phyloP scores from a whole-genome alignment of 92 coral and sea anemone genomes.

The Galaxea fascicularis region DNA sequence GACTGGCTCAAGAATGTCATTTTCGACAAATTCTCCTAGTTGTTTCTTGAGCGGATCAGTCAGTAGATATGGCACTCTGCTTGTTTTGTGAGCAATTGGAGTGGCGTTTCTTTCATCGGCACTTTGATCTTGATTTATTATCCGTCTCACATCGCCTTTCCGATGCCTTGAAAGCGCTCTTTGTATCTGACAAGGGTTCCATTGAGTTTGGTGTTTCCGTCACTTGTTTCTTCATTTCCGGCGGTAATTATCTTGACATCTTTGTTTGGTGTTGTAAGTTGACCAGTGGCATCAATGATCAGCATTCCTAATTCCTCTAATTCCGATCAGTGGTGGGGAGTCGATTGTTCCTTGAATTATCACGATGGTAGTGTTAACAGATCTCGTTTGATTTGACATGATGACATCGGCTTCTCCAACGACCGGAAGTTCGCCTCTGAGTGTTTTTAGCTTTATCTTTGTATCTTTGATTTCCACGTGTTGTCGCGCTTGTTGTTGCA shows the following conservation, averaged over 20 bases:
- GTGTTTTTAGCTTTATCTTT: constrained; percentile 40
- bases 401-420: constrained; percentile 63
- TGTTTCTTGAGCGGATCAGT: constrained; percentile 47
- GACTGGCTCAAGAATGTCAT: constrained; percentile 62
- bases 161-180: background rate
- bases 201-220: background rate
- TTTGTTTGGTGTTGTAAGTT: constrained; percentile 54
- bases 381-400: constrained; percentile 60
- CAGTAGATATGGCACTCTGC: constrained; percentile 39
- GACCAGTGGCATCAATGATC: constrained; percentile 65
- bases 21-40: constrained; percentile 38
- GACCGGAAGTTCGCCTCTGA: constrained; percentile 64
- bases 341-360: constrained; percentile 60
- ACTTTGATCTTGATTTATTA: constrained; percentile 30
- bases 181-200: background rate
- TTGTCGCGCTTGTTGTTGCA: background rate
- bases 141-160: background rate
- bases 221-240: background rate
- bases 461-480: background rate
- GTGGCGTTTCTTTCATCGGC: constrained; percentile 36
- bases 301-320: constrained; percentile 72
- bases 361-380: constrained; percentile 45
- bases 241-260: constrained; percentile 10
- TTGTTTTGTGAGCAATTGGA: background rate
- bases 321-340: constrained; percentile 77